A percentile compares a stretch with the other conserved stretches of the same genome.
These are phyloP conservation scores for Anthopleura xanthogrammica DNA, from an alignment of 92 coral and sea anemone genomes.

Conservation along the genomic window DNA sequence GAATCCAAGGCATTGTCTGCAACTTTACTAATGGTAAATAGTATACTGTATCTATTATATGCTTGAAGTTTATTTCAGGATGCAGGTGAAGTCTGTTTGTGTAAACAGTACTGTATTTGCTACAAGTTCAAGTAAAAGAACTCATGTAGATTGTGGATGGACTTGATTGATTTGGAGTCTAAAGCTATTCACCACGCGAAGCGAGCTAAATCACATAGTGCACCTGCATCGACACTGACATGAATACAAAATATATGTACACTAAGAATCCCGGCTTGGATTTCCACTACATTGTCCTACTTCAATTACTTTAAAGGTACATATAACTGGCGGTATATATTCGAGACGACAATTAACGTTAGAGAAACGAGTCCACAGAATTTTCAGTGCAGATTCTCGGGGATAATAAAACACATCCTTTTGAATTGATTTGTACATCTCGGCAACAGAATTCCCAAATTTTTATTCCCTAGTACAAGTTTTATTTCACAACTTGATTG, in stretches of 20 bases:
- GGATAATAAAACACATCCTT: too few species aligned
- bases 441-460: background rate
- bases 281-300: background rate
- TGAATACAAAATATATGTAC: too few species aligned
- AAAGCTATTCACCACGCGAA: background rate
- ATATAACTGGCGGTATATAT: too few species aligned
- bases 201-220: background rate
- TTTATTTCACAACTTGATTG: background rate
- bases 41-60: background rate
- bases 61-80: background rate
- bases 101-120: background rate
- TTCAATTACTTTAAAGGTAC: background rate
- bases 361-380: too few species aligned
- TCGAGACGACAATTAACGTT: too few species aligned
- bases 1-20: background rate
- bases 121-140: background rate
- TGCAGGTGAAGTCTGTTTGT: background rate
- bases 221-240: background rate
- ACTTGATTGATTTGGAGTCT: background rate
- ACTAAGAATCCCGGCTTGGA: background rate
- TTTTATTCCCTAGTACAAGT: background rate
- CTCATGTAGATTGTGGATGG: background rate
- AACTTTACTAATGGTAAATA: background rate
- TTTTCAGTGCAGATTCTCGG: background rate
- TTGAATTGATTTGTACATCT: background rate